Evolutionary conservation across 30 jellyfish, hydroid and myxozoan genomes (phyloP), one percentile per base, ranked within the genome.

Genomic region (Hydractinia echinata): DNA sequence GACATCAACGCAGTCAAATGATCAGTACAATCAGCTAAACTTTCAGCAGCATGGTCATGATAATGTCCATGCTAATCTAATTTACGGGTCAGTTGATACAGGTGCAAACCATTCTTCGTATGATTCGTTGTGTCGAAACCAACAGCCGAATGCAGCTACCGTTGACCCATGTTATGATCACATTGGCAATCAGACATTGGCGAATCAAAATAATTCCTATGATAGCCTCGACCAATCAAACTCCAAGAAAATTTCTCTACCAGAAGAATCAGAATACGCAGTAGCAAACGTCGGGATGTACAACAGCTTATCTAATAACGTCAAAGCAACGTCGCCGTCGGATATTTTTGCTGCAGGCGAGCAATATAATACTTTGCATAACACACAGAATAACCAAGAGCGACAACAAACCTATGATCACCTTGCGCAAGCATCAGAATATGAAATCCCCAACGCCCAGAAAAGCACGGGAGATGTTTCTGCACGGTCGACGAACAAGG

Each of bases 201-300:
- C 39, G 6, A 64, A 7, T 44, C 74, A 64, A 51, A 64, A 64
- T 51, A 51, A 4, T n/a, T n/a, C 39, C 4, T 64, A 64, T 51
- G 74, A 64, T 64, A 64, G 74, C 16, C 39, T 64, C 10, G 5
- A 64, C 8, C 74, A 64, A n/a, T 7, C 74, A 64, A 7, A 7
- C 74, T 7, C 6, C 0, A 64, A 13, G 19, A 64, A 64, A 30
- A 30, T 30, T 2, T 30, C 44, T 30, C 44, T 30, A 64, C 74
- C 74, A 6, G 6, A n/a, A n/a, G 74, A 64, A 64, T 64, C 74
- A 7, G 74, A 64, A 6, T 64, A 64, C 74, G 74, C 74, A 51
- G 74, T 64, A 6, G 74, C 74, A 7, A 51, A 13, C 39, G 19
- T 64, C 51, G 74, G 74, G 4, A 64, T 13, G 9, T 64, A 64